Evolutionary conservation across 2,797 vertebrate species (phyloP).

Genomic region (Melanotaenia nigrans): DNA sequence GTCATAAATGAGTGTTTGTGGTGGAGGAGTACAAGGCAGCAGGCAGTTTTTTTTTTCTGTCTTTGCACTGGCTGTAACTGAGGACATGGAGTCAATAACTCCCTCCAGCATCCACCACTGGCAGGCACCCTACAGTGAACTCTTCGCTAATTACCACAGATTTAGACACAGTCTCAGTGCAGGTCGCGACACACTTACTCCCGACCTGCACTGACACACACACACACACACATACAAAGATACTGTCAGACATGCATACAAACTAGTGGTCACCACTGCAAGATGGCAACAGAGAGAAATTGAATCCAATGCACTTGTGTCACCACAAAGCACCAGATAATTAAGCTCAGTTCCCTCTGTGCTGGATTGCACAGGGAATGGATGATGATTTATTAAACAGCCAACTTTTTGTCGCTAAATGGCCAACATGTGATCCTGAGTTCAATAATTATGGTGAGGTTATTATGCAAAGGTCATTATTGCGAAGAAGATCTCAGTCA

Average conservation of each 20-base stretch:
- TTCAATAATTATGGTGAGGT: constrained; percentile 28
- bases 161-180: constrained; percentile 79
- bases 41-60: constrained; percentile 37
- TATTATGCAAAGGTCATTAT: constrained; percentile 28
- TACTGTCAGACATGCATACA: constrained; percentile 51
- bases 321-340: constrained; percentile 6
- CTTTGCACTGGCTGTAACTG: constrained; percentile 61
- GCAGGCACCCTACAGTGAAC: constrained; percentile 80
- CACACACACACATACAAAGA: constrained; percentile 18
- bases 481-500: constrained; percentile 21
- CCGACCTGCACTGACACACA: constrained; percentile 57
- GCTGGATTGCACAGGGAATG: neutral
- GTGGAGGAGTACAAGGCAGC: constrained; percentile 68
- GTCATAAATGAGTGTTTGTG: constrained; percentile 72
- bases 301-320: constrained; percentile 34
- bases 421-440: constrained; percentile 32
- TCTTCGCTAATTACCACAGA: constrained; percentile 82
- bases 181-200: constrained; percentile 72
- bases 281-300: constrained; percentile 46
- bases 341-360: constrained; percentile 12
- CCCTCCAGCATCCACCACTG: constrained; percentile 78
- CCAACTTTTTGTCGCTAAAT: constrained; percentile 18
- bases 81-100: constrained; percentile 81
- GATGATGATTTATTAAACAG: constrained; percentile 17
- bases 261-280: constrained; percentile 48